Base-by-base conservation (phyloP, 2,113 vertebrate genomes). In the Elephas maximus region DNA sequence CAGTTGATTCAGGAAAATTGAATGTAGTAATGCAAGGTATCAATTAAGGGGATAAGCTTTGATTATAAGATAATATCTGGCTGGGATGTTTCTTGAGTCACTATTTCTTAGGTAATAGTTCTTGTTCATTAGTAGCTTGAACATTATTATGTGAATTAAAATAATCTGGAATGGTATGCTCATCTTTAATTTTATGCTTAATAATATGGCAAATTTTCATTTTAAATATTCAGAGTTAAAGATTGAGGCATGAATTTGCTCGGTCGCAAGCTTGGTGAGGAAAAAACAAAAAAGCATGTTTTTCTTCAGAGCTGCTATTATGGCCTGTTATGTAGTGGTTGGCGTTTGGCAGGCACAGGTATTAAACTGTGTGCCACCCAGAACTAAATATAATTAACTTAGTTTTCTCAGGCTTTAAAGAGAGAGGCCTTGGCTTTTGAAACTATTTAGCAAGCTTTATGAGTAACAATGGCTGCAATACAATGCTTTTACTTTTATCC, bases 401-500 rank as follows among this genome's bases (percentile, higher is more conserved):
- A 79, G 90, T 67, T 86, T 96, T 97, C 88, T 92, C 18, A 37
- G 88, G 53, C 45, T 92, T 89, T 63, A 84, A 87, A 90, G 81
- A 92, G 94, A 95, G 33, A 30, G 87, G 51, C 57, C 37, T 90
- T 91, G 85, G 65, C 8, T 79, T 95, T 69, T 69, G 69, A 79
- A 94, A 41, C 69, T n/a, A 92, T 87, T 90, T 73, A 78, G 33
- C 62, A 48, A 94, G 12, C 53, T 77, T 85, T 91, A 89, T 93
- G 74, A 96, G 48, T 94, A 90, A 91, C 65, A 95, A 20, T 90
- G 62, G 15, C 53, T 78, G 67, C 44, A 92, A 24, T 69, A 77
- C 76, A 96, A 60, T 90, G 63, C 26, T 63, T 96, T 30, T 71
- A 2, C 63, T 98, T 97, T 98, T 96, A 73, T 60, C 69, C 82